Percentiles rank a stretch among this genome's conserved stretches.
phyloP scores from a whole-genome alignment of 2,113 vertebrate species.

The Rhinichthys klamathensis region DNA sequence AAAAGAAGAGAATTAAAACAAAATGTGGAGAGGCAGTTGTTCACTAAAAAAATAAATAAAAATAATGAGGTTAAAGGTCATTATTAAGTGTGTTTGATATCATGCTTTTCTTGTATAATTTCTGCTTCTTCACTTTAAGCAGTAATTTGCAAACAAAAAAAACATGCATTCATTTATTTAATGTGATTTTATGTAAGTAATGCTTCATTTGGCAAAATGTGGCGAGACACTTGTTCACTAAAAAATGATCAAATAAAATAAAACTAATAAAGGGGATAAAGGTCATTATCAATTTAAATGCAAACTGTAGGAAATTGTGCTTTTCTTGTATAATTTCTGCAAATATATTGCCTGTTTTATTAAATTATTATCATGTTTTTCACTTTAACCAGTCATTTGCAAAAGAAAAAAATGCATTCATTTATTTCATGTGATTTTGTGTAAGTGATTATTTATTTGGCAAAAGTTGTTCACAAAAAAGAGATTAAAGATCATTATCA shows the following conservation, averaged over 20 bases:
- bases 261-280: neutral
- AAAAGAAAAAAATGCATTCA: neutral
- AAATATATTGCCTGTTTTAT: neutral
- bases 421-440: neutral
- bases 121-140: neutral
- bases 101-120: neutral
- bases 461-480: neutral
- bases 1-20: neutral
- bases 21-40: neutral
- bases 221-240: neutral
- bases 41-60: neutral
- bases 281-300: neutral
- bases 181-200: constrained; percentile 13
- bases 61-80: neutral
- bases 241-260: neutral
- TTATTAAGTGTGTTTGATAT: neutral
- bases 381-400: neutral
- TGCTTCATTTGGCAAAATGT: neutral
- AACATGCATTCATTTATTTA: neutral
- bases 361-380: neutral
- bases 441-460: constrained; percentile 10
- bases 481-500: neutral
- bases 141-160: neutral
- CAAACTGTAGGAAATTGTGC: neutral
- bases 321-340: neutral